Evolutionary conservation across 2,888 invertebrate genomes (phyloP).

Genomic region (Eupelmus urozonus): DNA sequence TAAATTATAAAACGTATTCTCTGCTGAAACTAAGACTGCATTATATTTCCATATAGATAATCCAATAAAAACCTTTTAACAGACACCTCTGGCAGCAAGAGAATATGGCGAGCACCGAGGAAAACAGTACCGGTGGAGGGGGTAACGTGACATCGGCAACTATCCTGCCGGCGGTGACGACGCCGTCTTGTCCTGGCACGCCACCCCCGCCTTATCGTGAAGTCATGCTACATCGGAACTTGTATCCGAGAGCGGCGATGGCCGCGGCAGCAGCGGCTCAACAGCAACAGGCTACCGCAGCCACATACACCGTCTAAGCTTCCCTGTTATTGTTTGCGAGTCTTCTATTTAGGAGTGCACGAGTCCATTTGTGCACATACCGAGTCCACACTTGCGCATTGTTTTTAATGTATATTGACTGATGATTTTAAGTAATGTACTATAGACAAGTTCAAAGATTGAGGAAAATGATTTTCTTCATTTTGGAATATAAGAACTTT

Average conservation of each 20-base stretch:
- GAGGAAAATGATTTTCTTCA: too few relatives aligned
- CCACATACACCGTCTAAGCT: slow-evolving; percentile 35
- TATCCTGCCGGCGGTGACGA: slow-evolving; percentile 48
- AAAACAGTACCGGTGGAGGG: background rate
- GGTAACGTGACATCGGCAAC: slow-evolving; percentile 34
- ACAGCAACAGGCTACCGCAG: background rate
- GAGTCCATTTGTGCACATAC: too few relatives aligned
- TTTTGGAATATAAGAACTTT: too few relatives aligned
- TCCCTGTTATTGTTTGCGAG: background rate
- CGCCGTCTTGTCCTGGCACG: slow-evolving; percentile 69
- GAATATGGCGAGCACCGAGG: slow-evolving; percentile 32
- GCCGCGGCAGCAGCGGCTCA: slow-evolving; percentile 43
- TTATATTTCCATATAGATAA: background rate
- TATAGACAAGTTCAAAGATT: too few relatives aligned
- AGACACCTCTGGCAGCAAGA: slow-evolving; percentile 59
- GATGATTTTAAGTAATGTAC: too few relatives aligned
- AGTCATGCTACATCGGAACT: slow-evolving; percentile 68
- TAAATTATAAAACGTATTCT: too few relatives aligned
- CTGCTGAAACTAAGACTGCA: too few relatives aligned
- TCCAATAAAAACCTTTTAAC: background rate
- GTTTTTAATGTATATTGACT: too few relatives aligned
- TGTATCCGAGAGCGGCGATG: slow-evolving; percentile 60
- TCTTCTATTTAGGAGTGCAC: background rate
- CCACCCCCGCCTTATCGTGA: slow-evolving; percentile 75
- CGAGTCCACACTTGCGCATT: too few relatives aligned